A percentile compares a stretch with the other conserved stretches of the same genome.
phyloP scores from a whole-genome alignment of 2,113 vertebrate genomes.

The Corvus cornix region DNA sequence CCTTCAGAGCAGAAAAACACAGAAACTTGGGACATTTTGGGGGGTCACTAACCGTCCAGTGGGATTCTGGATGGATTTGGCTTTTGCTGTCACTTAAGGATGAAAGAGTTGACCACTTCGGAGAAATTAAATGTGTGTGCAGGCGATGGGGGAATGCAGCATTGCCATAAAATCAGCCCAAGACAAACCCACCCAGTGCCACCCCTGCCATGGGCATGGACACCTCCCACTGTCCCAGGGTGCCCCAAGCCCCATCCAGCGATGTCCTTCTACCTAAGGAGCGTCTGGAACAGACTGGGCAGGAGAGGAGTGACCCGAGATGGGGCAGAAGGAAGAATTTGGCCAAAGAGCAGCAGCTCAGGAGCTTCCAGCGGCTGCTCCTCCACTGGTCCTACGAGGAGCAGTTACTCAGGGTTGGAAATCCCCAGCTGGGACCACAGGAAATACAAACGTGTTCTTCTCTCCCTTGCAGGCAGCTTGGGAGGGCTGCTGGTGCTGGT shows the following conservation, averaged over 20 bases:
- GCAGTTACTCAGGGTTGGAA: not conserved
- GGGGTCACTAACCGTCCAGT: not conserved
- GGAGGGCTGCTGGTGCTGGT: not conserved
- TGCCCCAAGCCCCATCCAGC: not conserved
- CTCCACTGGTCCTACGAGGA: not conserved
- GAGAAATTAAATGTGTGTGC: not conserved
- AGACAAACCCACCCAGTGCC: not conserved
- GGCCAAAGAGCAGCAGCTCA: not conserved
- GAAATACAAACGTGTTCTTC: rapidly evolving
- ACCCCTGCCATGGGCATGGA: not conserved
- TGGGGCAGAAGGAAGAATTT: not conserved
- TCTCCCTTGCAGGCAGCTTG: not conserved
- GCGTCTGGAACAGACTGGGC: not conserved
- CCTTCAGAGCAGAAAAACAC: not conserved
- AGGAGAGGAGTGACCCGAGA: not conserved
- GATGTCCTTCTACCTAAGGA: not conserved
- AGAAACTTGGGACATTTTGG: not conserved
- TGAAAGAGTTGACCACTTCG: not conserved
- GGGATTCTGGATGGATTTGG: not conserved
- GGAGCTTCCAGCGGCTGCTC: not conserved
- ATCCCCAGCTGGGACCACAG: not conserved
- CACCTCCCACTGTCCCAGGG: not conserved
- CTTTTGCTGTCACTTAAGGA: not conserved
- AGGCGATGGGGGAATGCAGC: too few relatives aligned
- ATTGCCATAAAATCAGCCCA: too few relatives aligned